A percentile compares a stretch with the other conserved stretches of the same genome.
Conservation (phyloP, 2,113 vertebrate species). For the Dermatemys mawii region DNA sequence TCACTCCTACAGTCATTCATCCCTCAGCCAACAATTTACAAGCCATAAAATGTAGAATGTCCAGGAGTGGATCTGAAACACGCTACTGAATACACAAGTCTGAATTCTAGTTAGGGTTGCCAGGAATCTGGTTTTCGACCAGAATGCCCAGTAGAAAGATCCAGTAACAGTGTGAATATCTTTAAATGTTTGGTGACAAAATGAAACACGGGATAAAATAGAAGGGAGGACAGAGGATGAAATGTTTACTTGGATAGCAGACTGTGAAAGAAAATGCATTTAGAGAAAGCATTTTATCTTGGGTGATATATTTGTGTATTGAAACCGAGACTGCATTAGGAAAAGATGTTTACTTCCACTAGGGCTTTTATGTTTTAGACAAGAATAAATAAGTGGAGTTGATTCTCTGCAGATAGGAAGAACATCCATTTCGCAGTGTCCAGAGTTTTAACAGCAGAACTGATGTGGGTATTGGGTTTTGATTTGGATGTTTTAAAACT, state of each 20-base stretch:
- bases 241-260: slow-evolving; percentile 35
- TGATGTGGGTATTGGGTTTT: slow-evolving; percentile 22
- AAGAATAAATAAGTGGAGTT: slow-evolving; percentile 52
- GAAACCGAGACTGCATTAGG: slow-evolving; percentile 56
- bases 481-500: slow-evolving; percentile 60
- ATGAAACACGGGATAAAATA: not conserved
- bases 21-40: not conserved
- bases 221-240: not conserved
- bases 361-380: slow-evolving; percentile 52
- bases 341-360: slow-evolving; percentile 54
- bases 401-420: slow-evolving; percentile 32
- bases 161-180: not conserved
- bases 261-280: slow-evolving; percentile 47
- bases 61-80: not conserved
- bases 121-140: too few relatives aligned
- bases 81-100: not conserved
- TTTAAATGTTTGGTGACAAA: slow-evolving; percentile 1
- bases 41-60: slow-evolving; percentile 19
- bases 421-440: slow-evolving; percentile 17
- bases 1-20: slow-evolving; percentile 16
- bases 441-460: slow-evolving; percentile 35
- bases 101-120: not conserved
- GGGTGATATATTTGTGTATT: not conserved
- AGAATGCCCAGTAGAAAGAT: not conserved
- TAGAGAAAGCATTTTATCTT: slow-evolving; percentile 58